Evolutionary conservation across 2,888 invertebrate species (phyloP).

Genomic region (Gasteruption jaculator): DNA sequence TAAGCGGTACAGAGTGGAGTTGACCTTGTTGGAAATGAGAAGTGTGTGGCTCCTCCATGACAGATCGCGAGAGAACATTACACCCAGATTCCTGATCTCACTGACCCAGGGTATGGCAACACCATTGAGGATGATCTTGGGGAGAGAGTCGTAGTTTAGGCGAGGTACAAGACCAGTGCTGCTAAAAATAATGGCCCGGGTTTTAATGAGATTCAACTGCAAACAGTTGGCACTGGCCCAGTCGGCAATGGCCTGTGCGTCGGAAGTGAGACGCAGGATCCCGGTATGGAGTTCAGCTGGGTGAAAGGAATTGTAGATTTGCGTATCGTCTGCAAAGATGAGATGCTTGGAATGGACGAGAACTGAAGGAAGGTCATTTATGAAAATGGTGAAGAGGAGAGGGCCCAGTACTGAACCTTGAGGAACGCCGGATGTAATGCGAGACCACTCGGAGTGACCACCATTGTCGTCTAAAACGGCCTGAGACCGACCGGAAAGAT

Average conservation of each 20-base stretch:
- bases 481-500: not conserved
- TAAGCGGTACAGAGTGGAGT: no score
- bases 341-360: not conserved
- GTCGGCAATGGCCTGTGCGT: not conserved
- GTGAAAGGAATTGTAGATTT: not conserved
- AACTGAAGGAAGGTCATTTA: not conserved
- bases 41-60: no score
- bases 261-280: not conserved
- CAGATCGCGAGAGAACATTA: not conserved
- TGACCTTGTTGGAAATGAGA: no score
- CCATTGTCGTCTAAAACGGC: not conserved
- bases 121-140: not conserved
- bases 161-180: not conserved
- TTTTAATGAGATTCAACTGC: not conserved
- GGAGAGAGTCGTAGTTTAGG: not conserved
- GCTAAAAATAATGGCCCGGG: not conserved
- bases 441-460: not conserved
- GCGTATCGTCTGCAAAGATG: not conserved
- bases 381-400: not conserved
- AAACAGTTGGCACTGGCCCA: not conserved
- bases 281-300: not conserved
- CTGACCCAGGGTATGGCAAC: not conserved
- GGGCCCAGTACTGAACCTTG: constrained; percentile 1
- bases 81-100: not conserved
- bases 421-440: not conserved